Conservation (phyloP, 2,888 invertebrate species). For the Macropis europaea region DNA sequence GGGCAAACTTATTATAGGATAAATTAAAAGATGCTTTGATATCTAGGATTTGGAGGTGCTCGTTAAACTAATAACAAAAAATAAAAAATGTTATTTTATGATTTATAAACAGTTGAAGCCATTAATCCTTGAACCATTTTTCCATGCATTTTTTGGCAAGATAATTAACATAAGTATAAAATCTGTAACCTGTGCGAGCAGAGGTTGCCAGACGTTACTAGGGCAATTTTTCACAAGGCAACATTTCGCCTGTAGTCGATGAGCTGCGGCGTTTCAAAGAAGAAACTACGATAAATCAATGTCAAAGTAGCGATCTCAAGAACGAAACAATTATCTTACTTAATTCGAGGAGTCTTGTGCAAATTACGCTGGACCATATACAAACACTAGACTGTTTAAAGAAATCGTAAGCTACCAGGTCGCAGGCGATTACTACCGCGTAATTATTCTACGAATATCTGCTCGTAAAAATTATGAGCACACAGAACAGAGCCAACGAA, state of each 20-base stretch:
- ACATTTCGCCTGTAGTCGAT: background rate
- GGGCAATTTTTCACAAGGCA: constrained; percentile 22
- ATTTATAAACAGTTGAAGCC: too few species aligned
- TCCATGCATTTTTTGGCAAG: too few species aligned
- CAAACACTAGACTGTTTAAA: background rate
- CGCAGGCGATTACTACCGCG: constrained; percentile 20
- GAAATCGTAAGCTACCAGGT: constrained; percentile 33
- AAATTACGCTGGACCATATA: constrained; percentile 25
- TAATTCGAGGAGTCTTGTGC: constrained; percentile 41
- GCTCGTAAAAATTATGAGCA: constrained; percentile 18
- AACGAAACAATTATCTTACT: constrained; percentile 57
- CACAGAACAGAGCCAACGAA: background rate
- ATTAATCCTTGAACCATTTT: too few species aligned
- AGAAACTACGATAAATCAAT: constrained; percentile 58
- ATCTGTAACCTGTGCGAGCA: background rate
- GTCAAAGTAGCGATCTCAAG: constrained; percentile 50
- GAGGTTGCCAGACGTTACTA: background rate
- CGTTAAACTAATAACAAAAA: too few species aligned
- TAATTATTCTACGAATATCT: constrained; percentile 46
- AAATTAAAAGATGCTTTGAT: too few species aligned
- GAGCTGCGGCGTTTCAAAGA: constrained; percentile 43
- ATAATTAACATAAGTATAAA: too few species aligned
- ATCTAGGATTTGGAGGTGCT: too few species aligned
- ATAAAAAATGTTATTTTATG: too few species aligned
- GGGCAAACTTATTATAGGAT: too few species aligned